These are phyloP conservation scores for Odontothrips loti DNA, from an alignment of 2,888 invertebrate genomes.

Conservation along the genomic window DNA sequence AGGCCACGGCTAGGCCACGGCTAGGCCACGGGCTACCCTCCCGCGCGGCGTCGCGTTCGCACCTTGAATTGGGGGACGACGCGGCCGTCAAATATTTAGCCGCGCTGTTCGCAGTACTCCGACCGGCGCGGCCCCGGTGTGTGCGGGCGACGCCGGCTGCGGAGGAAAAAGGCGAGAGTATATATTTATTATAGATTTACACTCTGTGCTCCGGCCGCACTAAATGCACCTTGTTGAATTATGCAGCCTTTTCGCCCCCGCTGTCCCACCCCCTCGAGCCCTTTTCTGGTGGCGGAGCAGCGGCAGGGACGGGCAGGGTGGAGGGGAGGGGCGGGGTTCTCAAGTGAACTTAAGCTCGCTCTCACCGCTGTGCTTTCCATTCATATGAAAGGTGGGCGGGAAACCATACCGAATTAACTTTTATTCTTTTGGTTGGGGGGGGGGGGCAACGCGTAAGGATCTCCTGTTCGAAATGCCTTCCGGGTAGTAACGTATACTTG, in stretches of 20 bases:
- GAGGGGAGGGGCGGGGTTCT: background rate
- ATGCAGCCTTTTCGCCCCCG: background rate
- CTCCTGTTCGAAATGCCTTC: too few species aligned
- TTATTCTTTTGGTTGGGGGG: background rate
- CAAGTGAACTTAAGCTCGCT: background rate
- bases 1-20: too few species aligned
- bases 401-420: background rate
- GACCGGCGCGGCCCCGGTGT: too few species aligned
- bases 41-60: too few species aligned
- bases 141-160: background rate
- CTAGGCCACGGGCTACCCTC: too few species aligned
- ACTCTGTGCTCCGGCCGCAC: background rate
- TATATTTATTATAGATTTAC: background rate
- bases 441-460: too few species aligned
- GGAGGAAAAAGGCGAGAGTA: background rate
- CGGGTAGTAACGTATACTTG: too few species aligned
- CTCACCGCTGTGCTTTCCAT: background rate
- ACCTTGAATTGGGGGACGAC: background rate
- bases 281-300: background rate
- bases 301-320: background rate
- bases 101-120: background rate
- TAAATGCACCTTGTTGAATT: constrained; percentile 8
- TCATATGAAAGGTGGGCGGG: background rate
- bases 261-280: background rate
- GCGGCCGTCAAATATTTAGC: background rate